A percentile compares a stretch with the other conserved stretches of the same genome.
These are phyloP conservation scores for Jaculus jaculus DNA, from an alignment of 2,113 vertebrate genomes.

Conservation along the genomic window DNA sequence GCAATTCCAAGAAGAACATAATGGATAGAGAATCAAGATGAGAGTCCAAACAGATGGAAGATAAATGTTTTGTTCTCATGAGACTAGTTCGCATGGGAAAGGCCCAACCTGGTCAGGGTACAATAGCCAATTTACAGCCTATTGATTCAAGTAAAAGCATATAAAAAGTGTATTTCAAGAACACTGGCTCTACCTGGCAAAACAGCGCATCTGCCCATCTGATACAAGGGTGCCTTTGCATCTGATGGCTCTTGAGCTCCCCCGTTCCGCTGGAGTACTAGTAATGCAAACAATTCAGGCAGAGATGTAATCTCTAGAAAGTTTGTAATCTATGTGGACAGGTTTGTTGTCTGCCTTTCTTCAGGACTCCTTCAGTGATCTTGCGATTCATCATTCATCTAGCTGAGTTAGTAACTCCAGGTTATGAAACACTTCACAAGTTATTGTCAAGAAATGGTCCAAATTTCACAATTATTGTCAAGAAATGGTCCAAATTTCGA, in stretches of 20 bases:
- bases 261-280: background rate
- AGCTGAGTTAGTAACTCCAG: background rate
- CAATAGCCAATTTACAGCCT: background rate
- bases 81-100: background rate
- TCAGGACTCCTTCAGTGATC: background rate
- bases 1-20: slow-evolving; percentile 28
- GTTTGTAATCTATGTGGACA: background rate
- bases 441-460: background rate
- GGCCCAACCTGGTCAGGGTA: background rate
- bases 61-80: background rate
- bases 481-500: slow-evolving; percentile 4
- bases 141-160: too few relatives aligned
- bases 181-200: background rate
- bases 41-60: background rate
- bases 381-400: background rate
- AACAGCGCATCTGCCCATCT: background rate
- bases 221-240: background rate
- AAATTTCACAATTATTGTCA: slow-evolving; percentile 4
- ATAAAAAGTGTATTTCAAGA: too few relatives aligned
- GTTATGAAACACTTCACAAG: background rate
- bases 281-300: background rate
- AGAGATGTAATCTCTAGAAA: background rate
- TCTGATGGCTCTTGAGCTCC: background rate
- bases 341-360: background rate
- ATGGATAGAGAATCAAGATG: slow-evolving; percentile 23